Base-by-base conservation (phyloP, 2,113 vertebrate genomes). In the Lepus americanus region DNA sequence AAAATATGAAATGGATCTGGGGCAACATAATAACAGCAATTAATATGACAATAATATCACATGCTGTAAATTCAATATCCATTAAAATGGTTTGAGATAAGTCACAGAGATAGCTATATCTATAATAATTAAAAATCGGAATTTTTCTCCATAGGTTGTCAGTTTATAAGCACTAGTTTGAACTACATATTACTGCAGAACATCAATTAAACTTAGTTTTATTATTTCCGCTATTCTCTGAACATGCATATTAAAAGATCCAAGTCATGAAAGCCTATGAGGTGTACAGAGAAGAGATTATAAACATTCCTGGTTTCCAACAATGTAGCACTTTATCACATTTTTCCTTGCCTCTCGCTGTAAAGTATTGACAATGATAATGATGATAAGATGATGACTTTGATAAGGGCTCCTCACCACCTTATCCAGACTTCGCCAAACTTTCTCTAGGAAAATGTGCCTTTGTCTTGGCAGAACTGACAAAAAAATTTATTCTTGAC, bases 1-100 rank as follows among this genome's bases (percentile, higher is more conserved):
- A 87, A 97, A 96, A 93, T 90, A 87, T 25, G 66, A 87, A 97
- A 96, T 93, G 95, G 90, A 96, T 96, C 93, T 97, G 95, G 92
- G 94, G 94, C 59, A 73, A 94, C 12, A 55, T 89, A 94, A 94
- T 69, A 94, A 88, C 79, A 76, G 86, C 88, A 94, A 72, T 94
- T 96, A 94, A 13, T 95, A 94, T 89, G 95, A 84, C 49, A 92
- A 94, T 95, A 96, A 94, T 87, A 44, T 89, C 86, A 89, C 92
- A 63, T 81, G 87, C 63, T 91, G 92, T 89, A 97, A 95, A 93
- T 89, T 70, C 55, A 81, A 33, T 87, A 33, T 2, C 55, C 64
- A 81, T 78, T 95, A 88, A 94, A 95, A 94, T 66, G 6, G 17
- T 66, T 91, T 92, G 12, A 89, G 76, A 90, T 94, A 81, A 96